Conservation (phyloP, 2,797 vertebrate species). For the Dallia pectoralis region DNA sequence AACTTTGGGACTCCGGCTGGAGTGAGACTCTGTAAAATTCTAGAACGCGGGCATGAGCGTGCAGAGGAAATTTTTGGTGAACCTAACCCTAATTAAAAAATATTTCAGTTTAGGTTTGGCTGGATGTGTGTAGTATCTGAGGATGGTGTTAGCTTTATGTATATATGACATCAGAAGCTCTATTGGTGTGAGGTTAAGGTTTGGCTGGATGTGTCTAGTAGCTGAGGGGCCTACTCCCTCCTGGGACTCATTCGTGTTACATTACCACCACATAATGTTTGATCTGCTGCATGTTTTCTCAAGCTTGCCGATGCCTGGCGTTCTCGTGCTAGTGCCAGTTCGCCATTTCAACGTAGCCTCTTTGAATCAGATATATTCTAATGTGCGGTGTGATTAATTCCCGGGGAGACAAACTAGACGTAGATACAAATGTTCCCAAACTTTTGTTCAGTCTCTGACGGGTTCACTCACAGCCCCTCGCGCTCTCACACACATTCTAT, state of each 20-base stretch:
- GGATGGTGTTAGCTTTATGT: background rate
- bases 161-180: too few species aligned
- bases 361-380: background rate
- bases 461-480: conserved; percentile 5
- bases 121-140: too few species aligned
- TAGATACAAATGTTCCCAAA: background rate
- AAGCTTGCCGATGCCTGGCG: conserved; percentile 35
- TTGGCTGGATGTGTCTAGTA: conserved; percentile 16
- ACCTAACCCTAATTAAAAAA: too few species aligned
- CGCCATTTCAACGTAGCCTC: background rate
- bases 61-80: too few species aligned
- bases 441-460: background rate
- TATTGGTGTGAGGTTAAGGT: conserved; percentile 19
- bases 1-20: too few species aligned
- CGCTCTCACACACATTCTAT: conserved; percentile 25
- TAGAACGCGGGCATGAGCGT: too few species aligned
- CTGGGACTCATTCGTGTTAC: conserved; percentile 46
- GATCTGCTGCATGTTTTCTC: conserved; percentile 38
- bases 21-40: too few species aligned
- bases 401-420: background rate
- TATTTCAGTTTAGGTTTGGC: too few species aligned
- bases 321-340: conserved; percentile 1
- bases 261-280: conserved; percentile 38
- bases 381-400: background rate
- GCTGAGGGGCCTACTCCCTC: conserved; percentile 40